Base-by-base conservation (phyloP, 2,113 vertebrate species). In the Murina feae region DNA sequence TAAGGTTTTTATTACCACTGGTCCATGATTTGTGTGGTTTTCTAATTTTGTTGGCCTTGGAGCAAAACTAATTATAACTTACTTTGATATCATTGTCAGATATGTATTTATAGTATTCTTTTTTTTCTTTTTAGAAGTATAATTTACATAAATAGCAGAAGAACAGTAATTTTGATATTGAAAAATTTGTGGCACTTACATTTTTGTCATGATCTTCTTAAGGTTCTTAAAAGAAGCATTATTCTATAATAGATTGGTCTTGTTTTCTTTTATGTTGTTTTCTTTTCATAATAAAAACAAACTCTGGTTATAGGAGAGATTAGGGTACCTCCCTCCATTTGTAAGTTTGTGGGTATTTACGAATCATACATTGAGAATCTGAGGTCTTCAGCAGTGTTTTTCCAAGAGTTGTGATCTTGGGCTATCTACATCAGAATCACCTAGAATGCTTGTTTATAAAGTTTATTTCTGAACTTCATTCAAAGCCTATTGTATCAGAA, bases 11-110 rank as follows among this genome's bases (percentile, higher is more conserved):
- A 39, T 76, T 76, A 63, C 20, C 71, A 30, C 69, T 79, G 9
- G 42, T 13, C 37, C 82, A 71, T 90, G 69, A 55, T 76, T 85
- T 90, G 68, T 5, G 35, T 90, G 58, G 9, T 79, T 83, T 90
- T 80, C 78, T 96, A 42, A 85, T 88, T 85, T 90, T 76, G 25
- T 74, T 78, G 78, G 5, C 14, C 81, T 90, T 89, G 51, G 13
- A 72, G 78, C 37, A 87, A 44, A 87, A 78, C 71, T 90, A 86
- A 60, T 86, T 93, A 55, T 42, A 18, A 83, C 49, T 85, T 93
- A 71, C n/a, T 79, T 90, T 71, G 28, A 1, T 93, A 37, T 71
- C 42, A 72, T 16, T 51, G 53, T 60, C 30, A 90, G n/a, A 44
- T 35, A 37, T 75, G 18, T 88, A 39, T 39, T 86, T 55, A 47